Evolutionary conservation across 1,140 invertebrate genomes (phyloP), one percentile per base, ranked within the genome.

Genomic region (Kradibia gibbosae): DNA sequence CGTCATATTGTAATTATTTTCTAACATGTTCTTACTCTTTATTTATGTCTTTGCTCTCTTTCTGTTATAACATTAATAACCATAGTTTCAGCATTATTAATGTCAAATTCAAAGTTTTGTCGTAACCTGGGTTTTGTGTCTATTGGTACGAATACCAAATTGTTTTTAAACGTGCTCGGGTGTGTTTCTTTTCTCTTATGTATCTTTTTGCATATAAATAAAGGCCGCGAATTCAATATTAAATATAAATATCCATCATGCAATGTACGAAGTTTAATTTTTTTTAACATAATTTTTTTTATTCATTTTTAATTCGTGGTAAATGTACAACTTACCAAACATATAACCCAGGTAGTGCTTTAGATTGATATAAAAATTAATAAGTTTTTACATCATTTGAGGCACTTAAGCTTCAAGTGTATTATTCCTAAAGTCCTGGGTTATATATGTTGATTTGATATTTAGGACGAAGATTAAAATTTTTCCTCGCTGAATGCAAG

Each of bases 91-190:
- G n/a, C n/a, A 15, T 25, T 31, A 5, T 79, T 67, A 67, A 31
- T 50, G 75, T 81, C 82, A 67, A 25, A 87, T 87, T 84, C 85
- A 85, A 78, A 84, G n/a, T n/a, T 83, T 83, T 82, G 84, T 84
- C 82, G 17, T 79, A 39, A 82, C 78, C 28, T 65, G 55, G 76
- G 71, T 85, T 83, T 79, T 84, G 84, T 87, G 85, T 81, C 79
- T 86, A 83, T 90, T 85, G 86, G 88, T 90, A 88, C 87, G 89
- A 85, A 85, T 89, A 85, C 86, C 89, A 90, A 89, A 86, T 87
- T 90, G 89, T 86, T 86, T 88, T 75, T 81, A 75, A 55, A 78
- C 81, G 85, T 82, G 81, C 78, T 48, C 67, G 71, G 76, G 67
- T 79, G 76, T 78, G 60, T 74, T 73, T 62, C 25, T 73, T 60